phyloP scores from a whole-genome alignment of 2,888 invertebrate species.

The Morpho achilles region DNA sequence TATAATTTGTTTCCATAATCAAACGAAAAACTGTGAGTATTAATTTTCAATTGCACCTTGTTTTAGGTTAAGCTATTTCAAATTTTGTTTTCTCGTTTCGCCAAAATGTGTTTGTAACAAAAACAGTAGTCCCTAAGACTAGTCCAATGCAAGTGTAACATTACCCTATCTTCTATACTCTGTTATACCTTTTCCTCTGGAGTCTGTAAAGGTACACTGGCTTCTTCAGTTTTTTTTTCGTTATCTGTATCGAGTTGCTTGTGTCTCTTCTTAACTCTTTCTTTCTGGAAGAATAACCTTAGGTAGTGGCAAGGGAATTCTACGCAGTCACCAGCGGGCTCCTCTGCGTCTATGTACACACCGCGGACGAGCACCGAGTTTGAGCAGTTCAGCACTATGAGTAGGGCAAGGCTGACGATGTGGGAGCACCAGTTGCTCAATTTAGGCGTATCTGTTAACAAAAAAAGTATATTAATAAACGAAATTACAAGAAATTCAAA shows the following conservation, averaged over 20 bases:
- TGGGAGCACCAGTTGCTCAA: constrained; percentile 91
- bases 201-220: constrained; percentile 57
- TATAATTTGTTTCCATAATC: no score
- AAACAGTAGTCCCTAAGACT: no score
- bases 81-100: no score
- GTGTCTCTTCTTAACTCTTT: constrained; percentile 80
- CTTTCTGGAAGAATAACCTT: constrained; percentile 85
- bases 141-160: no score
- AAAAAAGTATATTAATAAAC: not conserved
- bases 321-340: constrained; percentile 89
- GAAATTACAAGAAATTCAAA: no score
- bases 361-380: constrained; percentile 93
- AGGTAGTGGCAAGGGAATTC: constrained; percentile 92
- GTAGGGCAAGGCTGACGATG: constrained; percentile 84
- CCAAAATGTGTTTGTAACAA: no score
- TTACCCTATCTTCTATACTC: no score
- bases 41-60: no score
- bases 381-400: constrained; percentile 90
- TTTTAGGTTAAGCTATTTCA: no score
- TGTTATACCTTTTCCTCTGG: constrained; percentile 65
- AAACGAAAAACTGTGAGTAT: no score
- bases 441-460: constrained; percentile 80
- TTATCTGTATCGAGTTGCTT: constrained; percentile 52
- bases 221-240: constrained; percentile 52
- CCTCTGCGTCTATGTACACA: constrained; percentile 92